Conservation (phyloP, 2,113 vertebrate species). For the Forbesichthys papilliferus region DNA sequence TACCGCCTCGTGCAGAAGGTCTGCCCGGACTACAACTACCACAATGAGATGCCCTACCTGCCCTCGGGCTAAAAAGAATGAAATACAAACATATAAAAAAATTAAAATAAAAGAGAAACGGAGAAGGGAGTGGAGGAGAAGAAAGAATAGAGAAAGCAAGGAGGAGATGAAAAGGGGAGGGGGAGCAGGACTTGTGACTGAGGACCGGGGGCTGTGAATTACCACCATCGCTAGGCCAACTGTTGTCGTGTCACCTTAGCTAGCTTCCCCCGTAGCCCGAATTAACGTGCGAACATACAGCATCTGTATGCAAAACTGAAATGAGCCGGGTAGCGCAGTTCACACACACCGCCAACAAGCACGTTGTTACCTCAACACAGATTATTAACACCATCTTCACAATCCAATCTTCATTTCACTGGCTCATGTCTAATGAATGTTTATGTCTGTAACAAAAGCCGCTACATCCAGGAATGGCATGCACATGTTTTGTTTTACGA, state of each 20-base stretch:
- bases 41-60: conserved; percentile 89
- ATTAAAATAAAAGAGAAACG: conserved; percentile 40
- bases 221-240: not conserved
- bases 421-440: conserved; percentile 25
- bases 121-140: conserved; percentile 34
- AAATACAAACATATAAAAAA: not conserved
- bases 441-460: not conserved
- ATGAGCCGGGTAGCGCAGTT: not conserved
- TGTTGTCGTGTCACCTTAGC: conserved; percentile 32
- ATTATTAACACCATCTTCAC: conserved; percentile 41
- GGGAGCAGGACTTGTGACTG: not conserved
- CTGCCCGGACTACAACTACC: conserved; percentile 95
- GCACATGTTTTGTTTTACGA: conserved; percentile 7
- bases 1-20: conserved; percentile 97
- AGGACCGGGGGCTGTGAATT: conserved; percentile 32
- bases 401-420: conserved; percentile 34
- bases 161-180: not conserved
- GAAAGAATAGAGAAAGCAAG: not conserved
- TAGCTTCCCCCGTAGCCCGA: conserved; percentile 57
- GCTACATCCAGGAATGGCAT: not conserved
- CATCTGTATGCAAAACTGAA: conserved; percentile 68
- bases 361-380: conserved; percentile 66
- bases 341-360: conserved; percentile 30
- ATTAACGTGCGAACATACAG: conserved; percentile 56
- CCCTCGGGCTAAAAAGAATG: conserved; percentile 83